phyloP scores from a whole-genome alignment of 2,888 invertebrate genomes.

The Caradrina clavipalpis region DNA sequence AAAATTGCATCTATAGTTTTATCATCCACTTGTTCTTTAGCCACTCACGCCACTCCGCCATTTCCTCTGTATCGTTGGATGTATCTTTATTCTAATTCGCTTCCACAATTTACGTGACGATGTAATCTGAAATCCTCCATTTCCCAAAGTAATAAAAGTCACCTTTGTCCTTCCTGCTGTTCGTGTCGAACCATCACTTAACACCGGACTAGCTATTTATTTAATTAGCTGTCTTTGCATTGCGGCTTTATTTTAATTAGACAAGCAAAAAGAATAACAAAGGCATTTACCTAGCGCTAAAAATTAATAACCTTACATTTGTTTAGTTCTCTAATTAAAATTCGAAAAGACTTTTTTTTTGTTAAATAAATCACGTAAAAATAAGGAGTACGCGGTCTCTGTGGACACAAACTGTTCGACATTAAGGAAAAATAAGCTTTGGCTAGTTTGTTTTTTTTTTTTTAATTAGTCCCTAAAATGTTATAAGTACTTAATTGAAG shows the following conservation, averaged over 20 bases:
- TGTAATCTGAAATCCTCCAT: not conserved
- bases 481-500: not conserved
- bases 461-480: too few relatives aligned
- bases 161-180: not conserved
- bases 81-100: not conserved
- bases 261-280: constrained; percentile 11
- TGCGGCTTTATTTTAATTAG: constrained; percentile 20
- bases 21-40: not conserved
- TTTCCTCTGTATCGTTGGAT: not conserved
- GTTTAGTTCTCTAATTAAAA: constrained; percentile 51
- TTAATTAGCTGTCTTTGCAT: constrained; percentile 4
- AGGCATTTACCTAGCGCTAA: constrained; percentile 17
- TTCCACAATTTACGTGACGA: not conserved
- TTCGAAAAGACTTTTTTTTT: constrained; percentile 11
- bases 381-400: not conserved
- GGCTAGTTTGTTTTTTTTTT: not conserved
- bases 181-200: not conserved
- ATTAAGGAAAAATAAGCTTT: constrained; percentile 4
- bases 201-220: not conserved
- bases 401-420: not conserved
- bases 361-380: constrained; percentile 7
- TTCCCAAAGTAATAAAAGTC: constrained; percentile 16
- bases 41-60: not conserved
- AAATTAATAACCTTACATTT: constrained; percentile 53
- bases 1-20: not conserved